These are phyloP conservation scores for Heptranchias perlo DNA, from an alignment of 2,113 vertebrate genomes.

Conservation along the genomic window DNA sequence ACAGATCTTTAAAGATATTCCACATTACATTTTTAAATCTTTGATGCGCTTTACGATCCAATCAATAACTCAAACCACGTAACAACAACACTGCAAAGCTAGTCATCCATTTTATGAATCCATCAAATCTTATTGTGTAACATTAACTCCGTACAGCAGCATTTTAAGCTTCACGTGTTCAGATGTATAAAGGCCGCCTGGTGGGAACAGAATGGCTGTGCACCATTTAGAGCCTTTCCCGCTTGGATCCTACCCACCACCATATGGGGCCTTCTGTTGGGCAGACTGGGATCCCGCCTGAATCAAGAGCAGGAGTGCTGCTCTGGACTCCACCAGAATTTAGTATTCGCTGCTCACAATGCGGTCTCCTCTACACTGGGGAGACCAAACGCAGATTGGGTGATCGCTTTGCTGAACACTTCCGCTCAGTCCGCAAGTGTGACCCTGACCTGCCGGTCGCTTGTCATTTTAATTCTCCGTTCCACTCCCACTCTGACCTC, in stretches of 20 bases:
- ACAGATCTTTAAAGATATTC: background rate
- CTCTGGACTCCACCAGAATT: background rate
- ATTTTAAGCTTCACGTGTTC: background rate
- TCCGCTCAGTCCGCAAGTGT: no score
- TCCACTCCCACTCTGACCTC: no score
- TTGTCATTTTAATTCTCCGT: no score
- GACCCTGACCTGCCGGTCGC: no score
- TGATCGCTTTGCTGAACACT: no score
- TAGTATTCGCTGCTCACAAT: no score
- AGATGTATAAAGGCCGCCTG: background rate
- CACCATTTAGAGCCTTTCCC: background rate
- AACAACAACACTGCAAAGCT: background rate
- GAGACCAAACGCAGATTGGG: no score
- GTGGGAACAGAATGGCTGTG: background rate
- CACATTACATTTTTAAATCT: background rate
- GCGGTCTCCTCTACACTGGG: no score
- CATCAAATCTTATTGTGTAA: background rate
- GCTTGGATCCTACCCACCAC: background rate
- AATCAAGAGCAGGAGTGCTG: background rate
- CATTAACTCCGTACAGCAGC: background rate
- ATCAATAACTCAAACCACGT: background rate
- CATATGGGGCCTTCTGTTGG: background rate
- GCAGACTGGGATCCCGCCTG: background rate
- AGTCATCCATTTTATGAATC: background rate
- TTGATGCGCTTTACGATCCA: background rate